Evolutionary conservation across 2,888 invertebrate species (phyloP), one percentile per base, ranked within the genome.

Genomic region (Thereva nobilitata): DNA sequence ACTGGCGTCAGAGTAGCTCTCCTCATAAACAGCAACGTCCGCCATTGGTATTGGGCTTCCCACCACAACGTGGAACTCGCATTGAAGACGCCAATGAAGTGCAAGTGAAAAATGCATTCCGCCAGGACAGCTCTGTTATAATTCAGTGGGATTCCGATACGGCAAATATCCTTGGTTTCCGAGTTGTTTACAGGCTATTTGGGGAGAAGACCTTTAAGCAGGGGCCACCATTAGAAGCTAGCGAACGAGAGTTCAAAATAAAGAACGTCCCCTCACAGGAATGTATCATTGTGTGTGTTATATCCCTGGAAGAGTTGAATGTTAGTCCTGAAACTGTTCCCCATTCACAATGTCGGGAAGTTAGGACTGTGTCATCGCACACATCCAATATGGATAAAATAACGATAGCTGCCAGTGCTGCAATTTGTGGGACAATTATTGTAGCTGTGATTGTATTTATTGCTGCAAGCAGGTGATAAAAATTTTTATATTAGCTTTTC

Each of bases 321-420:
- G 89, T 93, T n/a, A 91, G 90, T 66, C 93, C 93, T 44, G 91
- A 92, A 74, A 90, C 88, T 71, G 92, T 93, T 70, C 93, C 92
- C 56, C 91, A 89, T 82, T 85, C 86, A 69, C 95, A 93, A 81
- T 95, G 95, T 76, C 87, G 92, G 64, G 95, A 95, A 82, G 91
- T 95, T 66, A 88, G 94, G 70, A 94, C 93, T 3, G 91, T 91
- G 55, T 87, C 89, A 55, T 88, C 92, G 12, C 89, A 91, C 54
- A 89, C 92, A 63, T 91, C 92, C 66, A 92, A 93, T 82, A 93
- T 95, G 92, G 95, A 95, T 83, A 95, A 94, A 81, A 93, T 95
- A 76, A 95, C 95, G 63, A 95, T 95, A 75, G 94, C 92, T 35
- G 94, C 94, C 4, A 93, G 93, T 76, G 94, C 94, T 23, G 94